A percentile compares a stretch with the other conserved stretches of the same genome.
phyloP scores from a whole-genome alignment of 2,888 invertebrate species.

The Ennomos erosarius region DNA sequence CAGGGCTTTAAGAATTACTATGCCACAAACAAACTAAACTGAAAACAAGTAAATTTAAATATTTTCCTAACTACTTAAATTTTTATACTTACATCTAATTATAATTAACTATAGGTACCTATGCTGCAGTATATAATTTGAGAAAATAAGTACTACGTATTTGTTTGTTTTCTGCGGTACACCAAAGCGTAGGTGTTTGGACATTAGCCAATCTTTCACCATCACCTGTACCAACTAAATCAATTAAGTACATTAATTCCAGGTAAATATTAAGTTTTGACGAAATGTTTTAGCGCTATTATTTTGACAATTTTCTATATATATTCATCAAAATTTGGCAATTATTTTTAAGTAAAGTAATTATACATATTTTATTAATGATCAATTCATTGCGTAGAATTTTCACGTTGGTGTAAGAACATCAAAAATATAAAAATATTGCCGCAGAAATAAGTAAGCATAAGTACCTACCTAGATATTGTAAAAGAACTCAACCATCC shows the following conservation, averaged over 20 bases:
- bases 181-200: constrained; percentile 72
- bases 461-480: no score
- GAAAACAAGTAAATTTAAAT: no score
- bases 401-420: no score
- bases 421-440: no score
- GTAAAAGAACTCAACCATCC: not conserved
- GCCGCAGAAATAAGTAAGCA: no score
- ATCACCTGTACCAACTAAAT: constrained; percentile 69
- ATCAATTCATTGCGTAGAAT: no score
- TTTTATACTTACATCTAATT: no score
- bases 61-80: no score
- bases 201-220: constrained; percentile 69
- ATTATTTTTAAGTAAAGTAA: no score
- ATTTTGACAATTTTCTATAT: not conserved
- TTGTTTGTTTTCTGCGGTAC: constrained; percentile 63
- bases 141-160: constrained; percentile 54
- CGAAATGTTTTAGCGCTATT: constrained; percentile 1
- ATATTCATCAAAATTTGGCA: no score
- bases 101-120: constrained; percentile 1
- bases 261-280: constrained; percentile 25
- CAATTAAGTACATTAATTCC: constrained; percentile 52
- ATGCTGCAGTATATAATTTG: constrained; percentile 28
- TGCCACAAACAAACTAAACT: not conserved
- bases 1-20: not conserved
- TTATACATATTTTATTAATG: no score